Percentiles rank a stretch among this genome's conserved stretches.
These are phyloP conservation scores for Thryonomys swinderianus DNA, from an alignment of 2,113 vertebrate species.

Conservation along the genomic window DNA sequence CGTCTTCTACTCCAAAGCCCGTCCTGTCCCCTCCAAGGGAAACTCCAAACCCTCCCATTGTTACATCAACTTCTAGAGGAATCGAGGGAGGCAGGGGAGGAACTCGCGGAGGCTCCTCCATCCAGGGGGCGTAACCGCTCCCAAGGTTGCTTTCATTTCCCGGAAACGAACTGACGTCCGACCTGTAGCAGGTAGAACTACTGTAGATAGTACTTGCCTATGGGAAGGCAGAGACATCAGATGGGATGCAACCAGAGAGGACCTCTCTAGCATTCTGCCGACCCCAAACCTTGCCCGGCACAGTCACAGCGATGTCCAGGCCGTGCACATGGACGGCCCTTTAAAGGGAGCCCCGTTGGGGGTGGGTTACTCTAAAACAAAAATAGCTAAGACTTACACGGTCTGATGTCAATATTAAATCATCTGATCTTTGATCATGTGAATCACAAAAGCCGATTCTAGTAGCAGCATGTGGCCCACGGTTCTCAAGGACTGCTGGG, in stretches of 20 bases:
- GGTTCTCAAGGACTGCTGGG: not conserved
- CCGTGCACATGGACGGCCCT: not conserved
- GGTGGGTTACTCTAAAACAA: not conserved
- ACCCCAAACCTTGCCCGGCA: not conserved
- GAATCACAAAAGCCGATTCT: not conserved
- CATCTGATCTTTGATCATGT: not conserved
- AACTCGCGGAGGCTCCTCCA: not conserved
- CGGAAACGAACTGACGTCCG: conserved; percentile 57
- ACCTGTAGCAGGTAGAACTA: conserved; percentile 9
- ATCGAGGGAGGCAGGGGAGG: not conserved
- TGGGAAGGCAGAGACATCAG: not conserved
- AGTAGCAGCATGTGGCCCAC: not conserved
- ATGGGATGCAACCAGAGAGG: not conserved
- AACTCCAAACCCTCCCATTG: too few relatives aligned
- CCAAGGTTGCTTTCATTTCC: conserved; percentile 39
- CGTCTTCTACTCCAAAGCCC: not conserved
- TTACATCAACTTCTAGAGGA: not conserved
- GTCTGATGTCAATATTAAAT: not conserved
- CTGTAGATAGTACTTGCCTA: conserved; percentile 36
- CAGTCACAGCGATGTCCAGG: not conserved
- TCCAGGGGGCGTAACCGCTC: not conserved
- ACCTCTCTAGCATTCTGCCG: not conserved
- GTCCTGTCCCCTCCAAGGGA: not conserved
- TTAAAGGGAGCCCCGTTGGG: not conserved
- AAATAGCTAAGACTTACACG: not conserved